Percentiles rank a stretch among this genome's conserved stretches.
phyloP scores from a whole-genome alignment of 2,113 vertebrate genomes.

The Gobio gobio region DNA sequence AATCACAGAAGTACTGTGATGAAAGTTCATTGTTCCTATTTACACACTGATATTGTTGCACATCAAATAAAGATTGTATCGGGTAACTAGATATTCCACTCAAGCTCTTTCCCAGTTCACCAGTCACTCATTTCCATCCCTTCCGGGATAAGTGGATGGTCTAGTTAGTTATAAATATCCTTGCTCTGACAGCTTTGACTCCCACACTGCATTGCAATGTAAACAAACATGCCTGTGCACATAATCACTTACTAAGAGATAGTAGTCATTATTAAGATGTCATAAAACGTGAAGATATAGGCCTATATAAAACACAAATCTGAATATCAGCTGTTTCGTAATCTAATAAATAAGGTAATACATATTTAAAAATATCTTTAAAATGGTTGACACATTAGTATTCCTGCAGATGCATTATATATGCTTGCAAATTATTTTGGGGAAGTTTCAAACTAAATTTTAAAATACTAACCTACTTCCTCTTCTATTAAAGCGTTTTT shows the following conservation, averaged over 20 bases:
- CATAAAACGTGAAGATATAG: not conserved
- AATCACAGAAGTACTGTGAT: not conserved
- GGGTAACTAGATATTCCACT: slow-evolving; percentile 1
- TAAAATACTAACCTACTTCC: not conserved
- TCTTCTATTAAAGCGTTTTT: not conserved
- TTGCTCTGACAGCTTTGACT: slow-evolving; percentile 13
- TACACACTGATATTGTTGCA: not conserved
- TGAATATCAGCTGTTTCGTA: not conserved
- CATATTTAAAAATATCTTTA: not conserved
- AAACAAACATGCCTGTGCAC: not conserved
- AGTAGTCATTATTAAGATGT: not conserved
- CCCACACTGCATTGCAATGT: not conserved
- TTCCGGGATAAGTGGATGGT: not conserved
- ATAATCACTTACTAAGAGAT: slow-evolving; percentile 3
- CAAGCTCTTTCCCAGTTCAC: not conserved
- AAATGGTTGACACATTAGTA: not conserved
- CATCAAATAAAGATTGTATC: not conserved
- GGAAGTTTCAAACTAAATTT: not conserved
- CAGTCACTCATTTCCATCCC: not conserved
- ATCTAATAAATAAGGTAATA: not conserved
- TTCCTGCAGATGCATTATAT: not conserved
- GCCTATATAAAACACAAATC: no score
- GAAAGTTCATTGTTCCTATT: not conserved
- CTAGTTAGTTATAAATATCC: slow-evolving; percentile 16
- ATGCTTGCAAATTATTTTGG: not conserved